Base-by-base conservation (phyloP, 2,888 invertebrate species). In the Phalera bucephala region DNA sequence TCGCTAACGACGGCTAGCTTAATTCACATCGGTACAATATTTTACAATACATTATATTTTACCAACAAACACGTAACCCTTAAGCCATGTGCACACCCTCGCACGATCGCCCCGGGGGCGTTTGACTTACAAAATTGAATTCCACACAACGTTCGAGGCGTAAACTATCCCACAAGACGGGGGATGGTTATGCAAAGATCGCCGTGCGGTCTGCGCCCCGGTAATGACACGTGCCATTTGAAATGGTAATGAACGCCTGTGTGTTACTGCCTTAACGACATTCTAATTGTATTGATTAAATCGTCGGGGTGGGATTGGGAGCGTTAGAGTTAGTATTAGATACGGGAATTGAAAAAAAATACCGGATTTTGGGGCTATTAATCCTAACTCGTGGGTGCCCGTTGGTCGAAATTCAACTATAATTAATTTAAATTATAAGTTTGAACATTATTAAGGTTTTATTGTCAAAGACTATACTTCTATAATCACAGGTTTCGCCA, bases 101-200 rank as follows among this genome's bases (percentile, higher is more conserved):
- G 14, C 22, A 26, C 17, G 5, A 40, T 45, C 36, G 23, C 57
- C 45, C 55, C 33, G 12, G 17, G 37, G 56, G 58, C 61, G 64
- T 67, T 71, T 64, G 67, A 62, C 56, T 62, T 68, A 69, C 70
- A 66, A 77, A 83, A 85, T 85, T 86, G 83, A 84, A 84, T 85
- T 80, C 80, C 77, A 44, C 44, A 37, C 62, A 61, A 66, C 81
- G 79, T 76, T 63, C 69, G 42, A 45, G 63, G 59, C 75, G 76
- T 83, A 84, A 84, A 83, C 81, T 80, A 76, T 71, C 65, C 64
- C 57, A 40, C 64, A 64, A 67, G 72, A 72, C 60, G 69, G 55
- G 51, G 58, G 51, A 49, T 47, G 52, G 48, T 48, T 53, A 55
- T 57, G 57, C 57, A 52, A 51, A 64, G 64, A 63, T 54, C 60